Evolutionary conservation across 1,140 invertebrate species (phyloP).

Genomic region (Drosophila sproati): DNA sequence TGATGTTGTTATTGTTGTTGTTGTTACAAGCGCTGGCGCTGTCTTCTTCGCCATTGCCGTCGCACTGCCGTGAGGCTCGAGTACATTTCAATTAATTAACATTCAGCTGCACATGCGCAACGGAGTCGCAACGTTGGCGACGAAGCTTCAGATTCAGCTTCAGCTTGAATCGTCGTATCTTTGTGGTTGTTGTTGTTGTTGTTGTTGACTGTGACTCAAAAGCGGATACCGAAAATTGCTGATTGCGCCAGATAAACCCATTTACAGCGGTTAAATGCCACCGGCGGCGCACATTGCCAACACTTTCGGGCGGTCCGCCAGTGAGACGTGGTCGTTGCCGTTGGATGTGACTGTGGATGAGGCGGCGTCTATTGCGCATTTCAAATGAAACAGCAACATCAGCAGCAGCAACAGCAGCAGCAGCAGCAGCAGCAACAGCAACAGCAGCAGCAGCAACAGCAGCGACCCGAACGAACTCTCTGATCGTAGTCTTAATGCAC

Average conservation of each 20-base stretch:
- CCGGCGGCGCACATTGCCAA: constrained; percentile 76
- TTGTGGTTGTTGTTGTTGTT: too few species aligned
- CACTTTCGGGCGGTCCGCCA: constrained; percentile 71
- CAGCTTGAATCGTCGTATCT: not conserved
- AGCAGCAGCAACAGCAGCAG: too few species aligned
- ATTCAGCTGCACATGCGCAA: constrained; percentile 80
- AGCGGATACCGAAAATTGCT: constrained; percentile 84
- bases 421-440: not conserved
- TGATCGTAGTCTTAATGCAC: constrained; percentile 4
- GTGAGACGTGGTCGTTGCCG: constrained; percentile 2
- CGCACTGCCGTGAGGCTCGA: constrained; percentile 54
- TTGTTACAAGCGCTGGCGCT: constrained; percentile 41
- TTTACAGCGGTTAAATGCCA: constrained; percentile 84
- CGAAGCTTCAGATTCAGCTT: constrained; percentile 11
- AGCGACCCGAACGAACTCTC: constrained; percentile 13
- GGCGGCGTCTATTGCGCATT: constrained; percentile 68
- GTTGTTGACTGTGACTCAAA: constrained; percentile 45
- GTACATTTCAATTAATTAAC: constrained; percentile 84
- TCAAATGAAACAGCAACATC: constrained; percentile 21
- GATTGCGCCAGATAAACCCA: constrained; percentile 84
- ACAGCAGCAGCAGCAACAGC: too few species aligned
- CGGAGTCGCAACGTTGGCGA: constrained; percentile 21
- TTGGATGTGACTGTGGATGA: constrained; percentile 6
- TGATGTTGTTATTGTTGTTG: constrained; percentile 19
- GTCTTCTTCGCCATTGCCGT: constrained; percentile 43